A percentile compares a stretch with the other conserved stretches of the same genome.
phyloP scores from a whole-genome alignment of 2,797 vertebrate species.

The Lacerta agilis region DNA sequence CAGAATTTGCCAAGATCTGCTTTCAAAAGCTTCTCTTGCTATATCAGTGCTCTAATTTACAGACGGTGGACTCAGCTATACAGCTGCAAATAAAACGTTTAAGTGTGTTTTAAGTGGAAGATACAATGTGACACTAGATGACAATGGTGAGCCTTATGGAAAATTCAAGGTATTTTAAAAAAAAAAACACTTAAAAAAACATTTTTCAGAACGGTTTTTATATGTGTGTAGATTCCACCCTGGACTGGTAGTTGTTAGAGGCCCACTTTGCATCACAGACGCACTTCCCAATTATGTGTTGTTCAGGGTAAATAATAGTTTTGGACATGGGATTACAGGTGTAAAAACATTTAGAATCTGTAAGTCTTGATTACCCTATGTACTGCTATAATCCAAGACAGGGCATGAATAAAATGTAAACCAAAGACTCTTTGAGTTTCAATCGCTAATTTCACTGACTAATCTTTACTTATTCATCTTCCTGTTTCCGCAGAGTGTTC shows the following conservation, averaged over 20 bases:
- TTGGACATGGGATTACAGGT: neutral
- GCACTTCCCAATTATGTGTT: neutral
- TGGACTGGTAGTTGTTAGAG: neutral
- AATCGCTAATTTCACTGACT: constrained; percentile 12
- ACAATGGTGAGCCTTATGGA: too few species aligned
- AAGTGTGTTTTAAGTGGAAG: too few species aligned
- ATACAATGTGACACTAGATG: too few species aligned
- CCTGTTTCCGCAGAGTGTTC: constrained; percentile 33
- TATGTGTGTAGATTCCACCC: too few species aligned
- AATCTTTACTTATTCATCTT: constrained; percentile 50
- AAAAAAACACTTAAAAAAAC: too few species aligned
- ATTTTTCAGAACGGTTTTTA: too few species aligned
- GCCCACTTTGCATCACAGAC: neutral
- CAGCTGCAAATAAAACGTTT: too few species aligned
- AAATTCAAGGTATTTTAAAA: too few species aligned
- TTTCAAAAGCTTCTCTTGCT: neutral
- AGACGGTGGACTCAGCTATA: too few species aligned
- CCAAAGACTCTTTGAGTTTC: constrained; percentile 22
- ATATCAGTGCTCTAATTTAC: neutral
- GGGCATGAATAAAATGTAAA: constrained; percentile 6
- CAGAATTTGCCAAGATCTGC: neutral
- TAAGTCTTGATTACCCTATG: neutral
- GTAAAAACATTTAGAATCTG: constrained; percentile 15
- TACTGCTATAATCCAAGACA: neutral
- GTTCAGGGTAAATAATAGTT: constrained; percentile 26